Percentiles rank a stretch among this genome's conserved stretches.
Conservation (phyloP, 2,113 vertebrate genomes). For the Pimephales promelas region DNA sequence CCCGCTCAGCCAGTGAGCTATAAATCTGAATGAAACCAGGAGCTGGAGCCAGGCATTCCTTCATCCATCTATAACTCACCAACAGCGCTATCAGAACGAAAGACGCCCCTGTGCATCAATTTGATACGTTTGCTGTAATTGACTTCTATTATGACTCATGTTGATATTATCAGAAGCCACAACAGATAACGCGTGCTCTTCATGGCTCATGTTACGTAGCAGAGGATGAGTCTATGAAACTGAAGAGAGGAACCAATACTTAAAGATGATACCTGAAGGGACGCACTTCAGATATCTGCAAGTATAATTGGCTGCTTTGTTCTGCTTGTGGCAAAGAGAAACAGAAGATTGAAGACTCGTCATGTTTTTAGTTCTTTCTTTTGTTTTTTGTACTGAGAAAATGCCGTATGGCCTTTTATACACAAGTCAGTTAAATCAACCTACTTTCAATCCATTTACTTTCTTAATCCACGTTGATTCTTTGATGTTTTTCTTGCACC, state of each 20-base stretch:
- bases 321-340: background rate
- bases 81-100: background rate
- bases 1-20: background rate
- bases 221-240: slow-evolving; percentile 29
- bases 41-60: background rate
- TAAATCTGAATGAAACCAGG: slow-evolving; percentile 7
- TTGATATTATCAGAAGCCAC: background rate
- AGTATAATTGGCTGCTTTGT: slow-evolving; percentile 17
- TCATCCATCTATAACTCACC: background rate
- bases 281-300: slow-evolving; percentile 22
- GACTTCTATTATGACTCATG: background rate
- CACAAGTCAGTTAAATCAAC: background rate
- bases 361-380: background rate
- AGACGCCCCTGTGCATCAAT: background rate
- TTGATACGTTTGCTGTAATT: background rate
- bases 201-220: background rate
- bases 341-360: slow-evolving; percentile 8
- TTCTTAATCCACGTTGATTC: background rate
- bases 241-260: slow-evolving; percentile 41
- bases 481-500: no score
- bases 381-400: background rate
- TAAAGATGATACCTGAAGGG: slow-evolving; percentile 28
- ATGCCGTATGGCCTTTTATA: background rate
- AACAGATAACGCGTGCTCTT: background rate
- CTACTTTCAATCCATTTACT: background rate